Percentiles rank a stretch among this genome's conserved stretches.
Conservation (phyloP, 1,140 invertebrate genomes). For the Leptopilina clavipes region DNA sequence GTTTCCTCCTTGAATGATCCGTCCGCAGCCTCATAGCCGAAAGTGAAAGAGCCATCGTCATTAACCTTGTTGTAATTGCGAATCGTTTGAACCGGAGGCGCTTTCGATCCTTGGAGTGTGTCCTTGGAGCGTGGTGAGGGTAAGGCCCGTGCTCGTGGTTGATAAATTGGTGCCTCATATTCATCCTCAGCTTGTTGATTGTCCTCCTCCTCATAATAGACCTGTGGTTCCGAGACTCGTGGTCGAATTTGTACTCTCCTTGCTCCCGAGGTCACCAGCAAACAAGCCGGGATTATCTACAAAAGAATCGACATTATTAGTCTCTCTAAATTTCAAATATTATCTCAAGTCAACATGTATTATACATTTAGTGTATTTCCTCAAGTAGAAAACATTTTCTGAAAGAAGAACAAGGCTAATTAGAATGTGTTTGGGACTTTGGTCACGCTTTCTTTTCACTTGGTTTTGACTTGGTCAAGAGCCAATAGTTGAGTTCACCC, state of each 20-base stretch:
- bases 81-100: constrained; percentile 85
- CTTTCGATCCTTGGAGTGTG: constrained; percentile 76
- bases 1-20: constrained; percentile 94
- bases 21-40: constrained; percentile 90
- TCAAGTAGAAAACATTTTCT: neutral
- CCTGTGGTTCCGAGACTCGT: constrained; percentile 63
- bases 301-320: constrained; percentile 40
- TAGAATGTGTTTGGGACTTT: neutral
- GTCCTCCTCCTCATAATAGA: constrained; percentile 71
- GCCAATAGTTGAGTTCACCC: neutral
- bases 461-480: too few relatives aligned
- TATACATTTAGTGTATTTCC: too few relatives aligned
- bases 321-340: too few relatives aligned
- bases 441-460: constrained; percentile 11
- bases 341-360: too few relatives aligned
- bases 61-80: constrained; percentile 88
- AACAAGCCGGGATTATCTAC: constrained; percentile 67
- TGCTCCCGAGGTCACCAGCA: constrained; percentile 63
- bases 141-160: constrained; percentile 66
- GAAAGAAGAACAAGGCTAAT: neutral
- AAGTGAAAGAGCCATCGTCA: constrained; percentile 90
- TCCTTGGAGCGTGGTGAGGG: constrained; percentile 75
- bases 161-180: constrained; percentile 64
- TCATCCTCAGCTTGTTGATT: constrained; percentile 64
- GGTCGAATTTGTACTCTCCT: constrained; percentile 66